Evolutionary conservation across 2,888 invertebrate genomes (phyloP).

Genomic region (Sarcophaga rosellei): DNA sequence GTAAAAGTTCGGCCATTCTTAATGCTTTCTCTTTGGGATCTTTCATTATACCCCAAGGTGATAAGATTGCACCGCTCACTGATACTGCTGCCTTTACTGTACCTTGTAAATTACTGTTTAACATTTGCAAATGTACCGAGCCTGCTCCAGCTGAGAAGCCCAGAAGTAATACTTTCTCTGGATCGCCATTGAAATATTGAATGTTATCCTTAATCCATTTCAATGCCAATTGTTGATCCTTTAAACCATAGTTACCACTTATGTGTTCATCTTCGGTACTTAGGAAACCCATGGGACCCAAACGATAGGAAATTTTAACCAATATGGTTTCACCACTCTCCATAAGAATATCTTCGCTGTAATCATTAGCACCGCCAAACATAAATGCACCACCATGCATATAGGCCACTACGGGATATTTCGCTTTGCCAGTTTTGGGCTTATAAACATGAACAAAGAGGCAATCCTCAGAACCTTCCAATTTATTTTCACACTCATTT

Average conservation of each 20-base stretch:
- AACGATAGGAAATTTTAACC: conserved; percentile 86
- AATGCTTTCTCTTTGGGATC: conserved; percentile 51
- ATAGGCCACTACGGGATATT: conserved; percentile 84
- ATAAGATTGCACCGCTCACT: conserved; percentile 67
- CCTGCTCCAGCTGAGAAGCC: conserved; percentile 89
- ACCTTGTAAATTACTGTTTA: conserved; percentile 82
- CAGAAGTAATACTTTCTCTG: conserved; percentile 85
- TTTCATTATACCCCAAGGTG: conserved; percentile 65
- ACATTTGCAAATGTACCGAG: conserved; percentile 87
- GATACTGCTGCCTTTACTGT: conserved; percentile 66
- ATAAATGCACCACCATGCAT: conserved; percentile 88
- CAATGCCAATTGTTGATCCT: conserved; percentile 87
- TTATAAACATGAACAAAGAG: conserved; percentile 85
- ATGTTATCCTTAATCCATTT: conserved; percentile 87
- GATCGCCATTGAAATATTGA: conserved; percentile 86
- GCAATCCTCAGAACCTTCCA: conserved; percentile 83
- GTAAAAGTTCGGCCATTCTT: conserved; percentile 54
- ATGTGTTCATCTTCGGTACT: conserved; percentile 86
- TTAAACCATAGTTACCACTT: conserved; percentile 88
- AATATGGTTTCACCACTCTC: conserved; percentile 84
- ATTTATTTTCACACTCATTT: conserved; percentile 29
- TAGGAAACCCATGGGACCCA: conserved; percentile 87
- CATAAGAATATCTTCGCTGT: conserved; percentile 84
- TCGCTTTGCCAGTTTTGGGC: conserved; percentile 78
- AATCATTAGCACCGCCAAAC: conserved; percentile 83